These are phyloP conservation scores for Eurytoma adleriae DNA, from an alignment of 2,888 invertebrate genomes.

Conservation along the genomic window DNA sequence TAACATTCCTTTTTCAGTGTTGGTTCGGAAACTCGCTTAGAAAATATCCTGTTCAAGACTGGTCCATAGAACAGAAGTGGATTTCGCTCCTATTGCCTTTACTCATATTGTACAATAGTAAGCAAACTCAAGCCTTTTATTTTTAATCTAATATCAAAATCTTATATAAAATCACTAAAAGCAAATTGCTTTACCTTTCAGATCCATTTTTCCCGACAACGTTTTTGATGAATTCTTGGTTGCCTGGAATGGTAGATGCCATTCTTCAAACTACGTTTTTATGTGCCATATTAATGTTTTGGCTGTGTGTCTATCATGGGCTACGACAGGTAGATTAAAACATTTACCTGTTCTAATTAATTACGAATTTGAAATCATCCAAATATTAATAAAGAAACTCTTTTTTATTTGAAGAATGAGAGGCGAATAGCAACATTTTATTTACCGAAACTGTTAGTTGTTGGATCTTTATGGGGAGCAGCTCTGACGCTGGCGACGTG, in stretches of 20 bases:
- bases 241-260: conserved; percentile 95
- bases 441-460: conserved; percentile 91
- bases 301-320: conserved; percentile 97
- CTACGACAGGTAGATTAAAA: conserved; percentile 85
- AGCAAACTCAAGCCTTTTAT: conserved; percentile 70
- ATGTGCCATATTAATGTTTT: conserved; percentile 91
- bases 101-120: conserved; percentile 94
- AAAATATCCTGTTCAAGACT: conserved; percentile 92
- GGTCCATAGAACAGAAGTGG: conserved; percentile 99
- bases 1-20: conserved; percentile 81
- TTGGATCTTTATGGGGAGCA: conserved; percentile 91
- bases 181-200: conserved; percentile 72
- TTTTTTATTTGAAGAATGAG: conserved; percentile 84
- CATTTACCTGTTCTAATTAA: background rate
- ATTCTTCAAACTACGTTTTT: conserved; percentile 93
- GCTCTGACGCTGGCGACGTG: conserved; percentile 91
- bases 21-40: conserved; percentile 94
- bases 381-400: background rate
- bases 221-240: conserved; percentile 91
- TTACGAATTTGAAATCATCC: too few species aligned
- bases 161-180: background rate
- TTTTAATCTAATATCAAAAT: background rate
- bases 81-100: conserved; percentile 91
- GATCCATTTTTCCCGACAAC: conserved; percentile 96
- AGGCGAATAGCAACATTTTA: conserved; percentile 91